phyloP scores from a whole-genome alignment of 2,113 vertebrate genomes.

The Oxyruncus cristatus region DNA sequence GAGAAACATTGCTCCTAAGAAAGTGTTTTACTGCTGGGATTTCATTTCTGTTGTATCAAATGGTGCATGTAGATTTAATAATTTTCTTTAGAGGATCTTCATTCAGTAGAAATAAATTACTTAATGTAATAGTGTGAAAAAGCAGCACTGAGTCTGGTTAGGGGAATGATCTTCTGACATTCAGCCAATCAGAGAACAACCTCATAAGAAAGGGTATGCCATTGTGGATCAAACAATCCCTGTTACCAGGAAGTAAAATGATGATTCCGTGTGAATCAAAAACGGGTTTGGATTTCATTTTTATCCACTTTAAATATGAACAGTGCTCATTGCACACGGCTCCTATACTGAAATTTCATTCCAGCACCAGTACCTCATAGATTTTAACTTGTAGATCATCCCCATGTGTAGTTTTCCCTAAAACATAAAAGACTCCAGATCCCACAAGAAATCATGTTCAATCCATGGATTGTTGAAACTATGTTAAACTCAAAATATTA shows the following conservation, averaged over 20 bases:
- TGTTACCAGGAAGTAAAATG: not conserved
- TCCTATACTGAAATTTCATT: not conserved
- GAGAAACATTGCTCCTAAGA: conserved; percentile 3
- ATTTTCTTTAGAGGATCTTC: conserved; percentile 31
- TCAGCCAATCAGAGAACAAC: not conserved
- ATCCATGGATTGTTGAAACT: not conserved
- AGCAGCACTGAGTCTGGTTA: not conserved
- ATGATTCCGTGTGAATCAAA: not conserved
- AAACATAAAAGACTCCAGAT: not conserved
- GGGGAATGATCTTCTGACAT: not conserved
- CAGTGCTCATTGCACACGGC: not conserved
- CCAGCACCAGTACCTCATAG: not conserved
- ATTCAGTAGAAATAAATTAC: conserved; percentile 1
- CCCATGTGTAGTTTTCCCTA: not conserved
- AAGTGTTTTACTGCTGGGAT: conserved; percentile 5
- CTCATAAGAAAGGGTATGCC: not conserved
- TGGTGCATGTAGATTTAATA: conserved; percentile 34
- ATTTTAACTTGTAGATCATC: not conserved
- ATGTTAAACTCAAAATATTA: not conserved
- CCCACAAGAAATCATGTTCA: not conserved
- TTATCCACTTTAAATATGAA: not conserved
- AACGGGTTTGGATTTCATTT: not conserved
- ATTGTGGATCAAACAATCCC: not conserved
- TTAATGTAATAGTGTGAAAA: not conserved
- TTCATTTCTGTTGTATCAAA: conserved; percentile 41